phyloP scores from a whole-genome alignment of 2,113 vertebrate species.

The Podilymbus podiceps region DNA sequence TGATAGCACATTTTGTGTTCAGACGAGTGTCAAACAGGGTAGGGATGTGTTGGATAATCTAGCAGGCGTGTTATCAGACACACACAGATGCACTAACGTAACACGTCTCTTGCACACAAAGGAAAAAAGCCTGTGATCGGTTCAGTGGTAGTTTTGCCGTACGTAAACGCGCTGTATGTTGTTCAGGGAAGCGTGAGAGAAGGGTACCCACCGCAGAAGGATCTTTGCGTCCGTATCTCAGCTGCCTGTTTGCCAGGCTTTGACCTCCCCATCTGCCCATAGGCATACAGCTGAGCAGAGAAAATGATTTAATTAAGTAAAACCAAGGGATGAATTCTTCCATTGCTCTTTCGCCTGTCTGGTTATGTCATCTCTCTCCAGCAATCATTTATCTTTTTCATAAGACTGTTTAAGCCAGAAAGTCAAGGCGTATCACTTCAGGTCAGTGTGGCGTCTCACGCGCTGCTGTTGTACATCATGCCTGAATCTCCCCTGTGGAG shows the following conservation, averaged over 20 bases:
- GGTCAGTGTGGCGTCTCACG: not conserved
- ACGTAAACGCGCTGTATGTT: rapidly evolving
- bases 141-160: not conserved
- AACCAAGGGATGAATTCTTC: not conserved
- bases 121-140: not conserved
- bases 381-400: not conserved
- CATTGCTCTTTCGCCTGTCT: not conserved
- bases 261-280: not conserved
- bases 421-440: not conserved
- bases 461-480: not conserved
- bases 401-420: not conserved
- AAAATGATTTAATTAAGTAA: not conserved
- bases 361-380: not conserved
- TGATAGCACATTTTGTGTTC: not conserved
- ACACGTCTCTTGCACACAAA: not conserved
- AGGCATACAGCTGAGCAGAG: not conserved
- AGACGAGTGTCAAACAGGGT: not conserved
- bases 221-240: not conserved
- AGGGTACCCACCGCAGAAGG: not conserved
- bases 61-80: not conserved
- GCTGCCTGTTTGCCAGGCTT: not conserved
- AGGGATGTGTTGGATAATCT: not conserved
- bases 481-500: not conserved
- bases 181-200: not conserved
- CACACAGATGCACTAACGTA: not conserved